Evolutionary conservation across 2,113 vertebrate species (phyloP).

Genomic region (Antigone vipio): DNA sequence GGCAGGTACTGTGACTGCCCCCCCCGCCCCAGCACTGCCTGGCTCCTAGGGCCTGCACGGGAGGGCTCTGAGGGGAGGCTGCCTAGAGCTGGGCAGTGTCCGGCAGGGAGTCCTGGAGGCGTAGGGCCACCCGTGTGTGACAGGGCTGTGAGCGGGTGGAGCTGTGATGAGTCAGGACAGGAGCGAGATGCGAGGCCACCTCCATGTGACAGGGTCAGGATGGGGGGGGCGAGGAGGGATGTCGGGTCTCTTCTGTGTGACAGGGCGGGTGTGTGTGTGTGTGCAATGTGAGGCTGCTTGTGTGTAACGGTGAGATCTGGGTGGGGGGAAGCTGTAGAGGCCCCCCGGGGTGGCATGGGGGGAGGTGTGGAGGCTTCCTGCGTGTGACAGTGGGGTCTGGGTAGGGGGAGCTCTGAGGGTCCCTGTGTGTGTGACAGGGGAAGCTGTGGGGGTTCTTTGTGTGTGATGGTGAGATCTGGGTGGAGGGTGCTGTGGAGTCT

Average conservation of each 20-base stretch:
- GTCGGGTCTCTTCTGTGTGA: no score
- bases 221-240: neutral
- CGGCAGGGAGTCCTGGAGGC: neutral
- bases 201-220: no score
- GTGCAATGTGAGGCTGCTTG: neutral
- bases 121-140: neutral
- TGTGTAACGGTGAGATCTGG: neutral
- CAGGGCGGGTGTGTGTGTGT: neutral
- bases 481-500: neutral
- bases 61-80: neutral
- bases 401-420: neutral
- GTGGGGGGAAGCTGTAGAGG: neutral
- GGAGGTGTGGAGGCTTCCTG: neutral
- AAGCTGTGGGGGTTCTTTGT: fast-evolving
- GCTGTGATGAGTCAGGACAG: neutral
- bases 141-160: neutral
- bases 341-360: neutral
- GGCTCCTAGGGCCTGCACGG: neutral
- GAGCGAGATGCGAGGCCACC: no score
- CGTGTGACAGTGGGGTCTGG: neutral
- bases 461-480: neutral
- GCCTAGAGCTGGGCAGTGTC: neutral
- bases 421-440: neutral
- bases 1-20: neutral
- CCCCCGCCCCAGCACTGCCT: no score